A percentile compares a stretch with the other conserved stretches of the same genome.
phyloP scores from a whole-genome alignment of 1,140 invertebrate genomes.

The Anagrus nilaparvatae region DNA sequence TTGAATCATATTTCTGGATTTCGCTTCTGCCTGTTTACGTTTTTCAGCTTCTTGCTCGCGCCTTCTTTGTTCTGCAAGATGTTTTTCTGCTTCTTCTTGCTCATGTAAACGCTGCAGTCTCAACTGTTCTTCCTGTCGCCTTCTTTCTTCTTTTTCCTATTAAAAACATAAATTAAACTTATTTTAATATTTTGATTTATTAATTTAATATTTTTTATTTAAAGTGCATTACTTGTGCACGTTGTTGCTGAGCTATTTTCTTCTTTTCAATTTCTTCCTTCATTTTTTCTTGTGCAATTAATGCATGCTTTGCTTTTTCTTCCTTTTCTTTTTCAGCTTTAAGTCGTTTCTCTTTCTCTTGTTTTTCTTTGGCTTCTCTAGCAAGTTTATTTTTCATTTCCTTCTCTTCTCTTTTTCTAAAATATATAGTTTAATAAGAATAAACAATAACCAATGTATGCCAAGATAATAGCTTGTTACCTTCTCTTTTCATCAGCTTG shows the following conservation, averaged over 20 bases:
- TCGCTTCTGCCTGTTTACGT: constrained; percentile 29
- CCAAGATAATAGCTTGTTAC: constrained; percentile 19
- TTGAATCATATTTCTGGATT: no score
- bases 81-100: constrained; percentile 43
- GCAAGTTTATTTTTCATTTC: constrained; percentile 46
- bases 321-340: constrained; percentile 37
- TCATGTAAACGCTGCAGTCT: constrained; percentile 36
- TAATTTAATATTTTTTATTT: constrained; percentile 2
- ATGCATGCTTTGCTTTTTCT: constrained; percentile 33
- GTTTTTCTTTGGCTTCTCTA: constrained; percentile 45
- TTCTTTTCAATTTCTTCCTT: constrained; percentile 35
- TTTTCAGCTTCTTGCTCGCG: constrained; percentile 39
- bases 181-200: background rate
- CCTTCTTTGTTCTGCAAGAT: constrained; percentile 43
- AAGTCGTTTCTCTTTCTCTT: constrained; percentile 33
- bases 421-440: constrained; percentile 1
- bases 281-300: constrained; percentile 28
- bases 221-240: constrained; percentile 21
- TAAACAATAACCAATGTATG: background rate
- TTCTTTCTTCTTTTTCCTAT: constrained; percentile 43
- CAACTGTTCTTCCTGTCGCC: constrained; percentile 36
- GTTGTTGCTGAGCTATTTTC: constrained; percentile 25
- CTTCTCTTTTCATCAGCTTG: constrained; percentile 45
- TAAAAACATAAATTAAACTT: constrained; percentile 10
- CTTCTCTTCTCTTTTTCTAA: constrained; percentile 46